These are phyloP conservation scores for Cynoglossus semilaevis DNA, from an alignment of 2,113 vertebrate species.

Conservation along the genomic window DNA sequence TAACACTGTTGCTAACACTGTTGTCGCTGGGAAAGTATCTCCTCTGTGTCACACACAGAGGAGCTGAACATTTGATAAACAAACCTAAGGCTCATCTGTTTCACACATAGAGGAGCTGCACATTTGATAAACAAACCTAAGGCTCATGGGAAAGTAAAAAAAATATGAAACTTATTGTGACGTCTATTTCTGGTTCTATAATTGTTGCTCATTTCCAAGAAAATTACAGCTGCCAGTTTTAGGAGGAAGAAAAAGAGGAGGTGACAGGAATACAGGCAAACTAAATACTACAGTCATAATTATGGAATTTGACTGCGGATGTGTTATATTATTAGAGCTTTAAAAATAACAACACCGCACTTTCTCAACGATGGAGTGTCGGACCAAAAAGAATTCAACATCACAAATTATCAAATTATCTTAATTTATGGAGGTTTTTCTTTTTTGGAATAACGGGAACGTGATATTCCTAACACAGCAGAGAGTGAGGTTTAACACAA, in stretches of 20 bases:
- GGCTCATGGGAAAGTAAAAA: not conserved
- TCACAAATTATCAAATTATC: not conserved
- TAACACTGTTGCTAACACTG: not conserved
- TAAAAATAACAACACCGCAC: not conserved
- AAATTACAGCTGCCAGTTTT: constrained; percentile 11
- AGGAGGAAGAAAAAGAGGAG: not conserved
- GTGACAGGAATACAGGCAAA: not conserved
- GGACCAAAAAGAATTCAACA: not conserved
- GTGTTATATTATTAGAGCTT: not conserved
- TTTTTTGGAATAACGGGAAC: too few relatives aligned
- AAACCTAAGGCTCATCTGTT: not conserved
- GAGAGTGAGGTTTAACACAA: too few relatives aligned
- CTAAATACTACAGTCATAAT: not conserved
- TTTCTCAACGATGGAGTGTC: not conserved
- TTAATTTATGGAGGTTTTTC: not conserved
- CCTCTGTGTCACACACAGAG: too few relatives aligned
- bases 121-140: not conserved
- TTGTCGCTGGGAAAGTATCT: too few relatives aligned
- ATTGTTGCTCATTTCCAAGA: constrained; percentile 2
- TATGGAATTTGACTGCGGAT: not conserved
- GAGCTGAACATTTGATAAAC: not conserved
- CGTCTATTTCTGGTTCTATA: not conserved
- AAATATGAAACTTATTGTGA: not conserved
- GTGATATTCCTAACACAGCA: too few relatives aligned
- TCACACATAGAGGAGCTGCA: too few relatives aligned